phyloP scores from a whole-genome alignment of 2,113 vertebrate genomes.

The Camelus bactrianus region DNA sequence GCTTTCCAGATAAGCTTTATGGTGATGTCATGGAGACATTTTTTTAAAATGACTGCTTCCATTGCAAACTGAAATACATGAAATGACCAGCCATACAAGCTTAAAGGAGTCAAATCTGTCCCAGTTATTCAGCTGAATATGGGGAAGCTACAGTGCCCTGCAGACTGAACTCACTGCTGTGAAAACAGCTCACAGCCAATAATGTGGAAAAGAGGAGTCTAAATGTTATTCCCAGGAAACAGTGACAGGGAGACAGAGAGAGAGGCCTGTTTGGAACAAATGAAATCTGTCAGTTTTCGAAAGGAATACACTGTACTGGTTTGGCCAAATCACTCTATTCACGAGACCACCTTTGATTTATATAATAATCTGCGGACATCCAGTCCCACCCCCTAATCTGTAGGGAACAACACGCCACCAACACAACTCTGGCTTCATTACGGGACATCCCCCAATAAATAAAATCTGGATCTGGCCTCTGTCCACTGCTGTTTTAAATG shows the following conservation, averaged over 20 bases:
- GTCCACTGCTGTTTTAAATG: slow-evolving; percentile 90
- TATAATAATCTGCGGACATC: slow-evolving; percentile 70
- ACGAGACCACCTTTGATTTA: slow-evolving; percentile 78
- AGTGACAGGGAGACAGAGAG: slow-evolving; percentile 7
- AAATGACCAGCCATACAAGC: slow-evolving; percentile 73
- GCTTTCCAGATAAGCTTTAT: slow-evolving; percentile 82
- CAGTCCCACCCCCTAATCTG: slow-evolving; percentile 74
- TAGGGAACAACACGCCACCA: slow-evolving; percentile 68
- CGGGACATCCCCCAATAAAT: slow-evolving; percentile 85
- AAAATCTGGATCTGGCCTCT: slow-evolving; percentile 89
- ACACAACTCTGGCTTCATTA: slow-evolving; percentile 85
- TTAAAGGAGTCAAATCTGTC: slow-evolving; percentile 75
- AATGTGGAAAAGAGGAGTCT: slow-evolving; percentile 61
- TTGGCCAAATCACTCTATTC: slow-evolving; percentile 78
- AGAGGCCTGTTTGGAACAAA: slow-evolving; percentile 44
- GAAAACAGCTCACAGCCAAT: slow-evolving; percentile 64
- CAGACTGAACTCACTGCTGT: slow-evolving; percentile 72
- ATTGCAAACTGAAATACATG: slow-evolving; percentile 75
- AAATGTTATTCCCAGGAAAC: slow-evolving; percentile 60
- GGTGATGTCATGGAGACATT: slow-evolving; percentile 66
- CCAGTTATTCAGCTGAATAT: slow-evolving; percentile 71
- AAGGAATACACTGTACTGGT: slow-evolving; percentile 60
- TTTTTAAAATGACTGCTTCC: slow-evolving; percentile 66
- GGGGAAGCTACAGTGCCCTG: slow-evolving; percentile 52
- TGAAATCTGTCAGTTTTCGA: slow-evolving; percentile 61